phyloP scores from a whole-genome alignment of 2,888 invertebrate genomes.

The Rhogogaster chlorosoma region DNA sequence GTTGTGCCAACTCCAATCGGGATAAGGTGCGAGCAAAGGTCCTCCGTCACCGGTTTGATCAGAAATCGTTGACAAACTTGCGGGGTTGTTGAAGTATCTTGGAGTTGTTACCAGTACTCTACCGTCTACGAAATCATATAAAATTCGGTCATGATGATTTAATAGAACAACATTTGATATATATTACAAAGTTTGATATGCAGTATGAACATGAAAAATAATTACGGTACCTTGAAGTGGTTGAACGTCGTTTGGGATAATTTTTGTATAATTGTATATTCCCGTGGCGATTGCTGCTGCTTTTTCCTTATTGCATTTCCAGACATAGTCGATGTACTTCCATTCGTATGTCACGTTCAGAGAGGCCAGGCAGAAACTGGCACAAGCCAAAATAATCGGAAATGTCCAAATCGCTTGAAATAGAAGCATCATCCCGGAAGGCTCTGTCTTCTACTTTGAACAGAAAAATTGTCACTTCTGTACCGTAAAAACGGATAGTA shows the following conservation, averaged over 20 bases:
- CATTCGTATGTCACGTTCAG: slow-evolving; percentile 81
- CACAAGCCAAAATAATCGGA: not conserved
- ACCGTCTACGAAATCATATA: slow-evolving; percentile 56
- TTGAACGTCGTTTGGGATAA: slow-evolving; percentile 1
- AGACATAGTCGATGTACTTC: slow-evolving; percentile 87
- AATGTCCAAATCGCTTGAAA: not conserved
- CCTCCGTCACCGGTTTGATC: slow-evolving; percentile 72
- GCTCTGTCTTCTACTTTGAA: not conserved
- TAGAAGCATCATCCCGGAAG: not conserved
- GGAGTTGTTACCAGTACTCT: slow-evolving; percentile 85
- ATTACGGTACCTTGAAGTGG: not conserved
- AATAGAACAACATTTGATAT: too few relatives aligned
- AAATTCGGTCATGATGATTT: too few relatives aligned
- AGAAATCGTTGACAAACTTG: slow-evolving; percentile 83
- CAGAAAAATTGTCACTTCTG: not conserved
- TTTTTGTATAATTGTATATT: slow-evolving; percentile 59
- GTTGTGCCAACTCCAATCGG: slow-evolving; percentile 83
- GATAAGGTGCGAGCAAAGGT: slow-evolving; percentile 81
- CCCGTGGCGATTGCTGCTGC: slow-evolving; percentile 80
- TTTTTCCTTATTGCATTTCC: slow-evolving; percentile 80
- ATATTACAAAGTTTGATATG: not conserved
- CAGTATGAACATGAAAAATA: not conserved
- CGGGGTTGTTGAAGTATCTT: slow-evolving; percentile 82
- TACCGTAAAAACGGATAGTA: not conserved
- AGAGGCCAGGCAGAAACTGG: not conserved